These are phyloP conservation scores for Oreochromis niloticus DNA, from an alignment of 2,113 vertebrate genomes.

Conservation along the genomic window DNA sequence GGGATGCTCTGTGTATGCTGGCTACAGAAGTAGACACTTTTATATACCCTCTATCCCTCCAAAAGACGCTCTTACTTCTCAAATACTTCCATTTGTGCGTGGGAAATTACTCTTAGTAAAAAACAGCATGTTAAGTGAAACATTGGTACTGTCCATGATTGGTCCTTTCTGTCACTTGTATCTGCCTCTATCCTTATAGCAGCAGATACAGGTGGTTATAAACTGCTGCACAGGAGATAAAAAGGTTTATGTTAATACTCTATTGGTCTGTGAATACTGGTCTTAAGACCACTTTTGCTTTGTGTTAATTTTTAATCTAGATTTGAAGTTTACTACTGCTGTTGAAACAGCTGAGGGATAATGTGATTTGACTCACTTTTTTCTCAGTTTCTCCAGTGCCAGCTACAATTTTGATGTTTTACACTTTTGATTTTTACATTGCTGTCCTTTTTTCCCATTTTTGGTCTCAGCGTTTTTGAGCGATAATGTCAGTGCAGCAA, in stretches of 20 bases:
- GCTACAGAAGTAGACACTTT: background rate
- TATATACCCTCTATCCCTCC: background rate
- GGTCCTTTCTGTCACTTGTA: background rate
- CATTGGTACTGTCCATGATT: background rate
- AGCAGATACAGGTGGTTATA: background rate
- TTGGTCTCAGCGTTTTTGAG: constrained; percentile 4
- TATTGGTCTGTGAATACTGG: background rate
- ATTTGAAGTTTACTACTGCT: background rate
- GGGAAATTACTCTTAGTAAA: background rate
- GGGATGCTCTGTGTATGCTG: background rate
- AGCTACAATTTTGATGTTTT: background rate
- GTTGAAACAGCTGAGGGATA: background rate
- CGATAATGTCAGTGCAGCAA: background rate
- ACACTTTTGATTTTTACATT: background rate
- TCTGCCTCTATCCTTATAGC: background rate
- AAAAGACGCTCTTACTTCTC: background rate
- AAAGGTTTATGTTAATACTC: background rate
- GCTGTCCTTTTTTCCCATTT: background rate
- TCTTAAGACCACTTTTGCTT: background rate
- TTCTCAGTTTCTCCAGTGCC: background rate
- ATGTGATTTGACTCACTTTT: background rate
- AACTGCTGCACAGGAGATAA: background rate
- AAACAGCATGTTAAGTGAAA: background rate
- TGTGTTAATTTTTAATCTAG: background rate
- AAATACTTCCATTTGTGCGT: background rate